Base-by-base conservation (phyloP, 2,797 vertebrate species). In the Sylvia borin region DNA sequence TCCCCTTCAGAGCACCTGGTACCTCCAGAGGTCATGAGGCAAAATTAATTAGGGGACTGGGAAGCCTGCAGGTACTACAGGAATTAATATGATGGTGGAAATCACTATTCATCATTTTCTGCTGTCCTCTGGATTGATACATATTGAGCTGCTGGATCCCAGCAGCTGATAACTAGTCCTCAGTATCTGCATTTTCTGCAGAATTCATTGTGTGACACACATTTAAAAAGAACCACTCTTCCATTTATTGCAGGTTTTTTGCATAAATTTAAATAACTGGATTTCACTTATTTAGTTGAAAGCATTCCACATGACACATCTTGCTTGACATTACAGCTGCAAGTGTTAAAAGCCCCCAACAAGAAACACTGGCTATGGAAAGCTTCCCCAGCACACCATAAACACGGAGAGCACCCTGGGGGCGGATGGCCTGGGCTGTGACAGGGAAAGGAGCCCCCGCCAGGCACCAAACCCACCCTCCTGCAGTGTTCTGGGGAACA, bases 331-430 rank as follows among this genome's bases (percentile, higher is more conserved):
- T 77, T 45, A 45, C 43, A 64, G 55, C 47, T 54, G 50, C 34
- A 27, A 74, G 16, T 6, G 29, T 36, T 83, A 61, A 80, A 88
- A 76, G 25, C 38, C 50, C 86, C 48, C 55, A 17, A 4, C 27
- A 74, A 19, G 48, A 70, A 13, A 19, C 58, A 16, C 40, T 31
- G 40, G 40, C 40, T 40, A 40, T 40, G 51, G 45, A 81, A 85
- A 78, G 31, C 58, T 75, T 61, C 55, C 58, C 67, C 6, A 4
- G 34, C 8, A 43, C 25, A 10, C 40, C 55, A 31, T 5, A 82
- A 92, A 55, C 67, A 53, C 5, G 2, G 67, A 12, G 42, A 5
- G 42, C 7, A 34, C 2, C 2, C 0, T 5, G 13, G 42, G 47
- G 16, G 42, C 16, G 2, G 31, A 6, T 11, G 36, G 3, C 13